Evolutionary conservation across 2,888 invertebrate genomes (phyloP).

Genomic region (Drosophila eohydei): DNA sequence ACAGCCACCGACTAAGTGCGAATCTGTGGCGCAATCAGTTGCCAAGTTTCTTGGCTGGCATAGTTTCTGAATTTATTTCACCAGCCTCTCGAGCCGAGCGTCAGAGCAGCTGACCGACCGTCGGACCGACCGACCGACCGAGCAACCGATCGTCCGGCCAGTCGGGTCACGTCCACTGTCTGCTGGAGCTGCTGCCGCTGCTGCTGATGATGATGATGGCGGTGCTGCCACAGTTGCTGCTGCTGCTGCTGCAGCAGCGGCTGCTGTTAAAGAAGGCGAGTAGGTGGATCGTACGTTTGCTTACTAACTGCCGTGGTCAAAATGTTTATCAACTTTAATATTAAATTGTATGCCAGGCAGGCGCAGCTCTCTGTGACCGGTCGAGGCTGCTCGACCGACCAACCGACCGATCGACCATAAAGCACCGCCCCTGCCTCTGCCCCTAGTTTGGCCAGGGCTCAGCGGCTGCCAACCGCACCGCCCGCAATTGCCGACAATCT

Average conservation of each 20-base stretch:
- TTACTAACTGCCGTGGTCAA: conserved; percentile 84
- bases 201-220: conserved; percentile 69
- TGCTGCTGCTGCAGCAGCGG: conserved; percentile 69
- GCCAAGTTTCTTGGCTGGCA: conserved; percentile 65
- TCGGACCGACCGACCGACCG: not conserved
- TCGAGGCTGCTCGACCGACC: conserved; percentile 34
- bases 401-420: conserved; percentile 55
- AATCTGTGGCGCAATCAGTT: conserved; percentile 82
- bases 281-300: conserved; percentile 85
- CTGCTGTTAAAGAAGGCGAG: conserved; percentile 82
- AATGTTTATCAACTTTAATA: conserved; percentile 84
- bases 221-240: conserved; percentile 58
- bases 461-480: conserved; percentile 64
- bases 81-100: conserved; percentile 46
- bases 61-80: conserved; percentile 79
- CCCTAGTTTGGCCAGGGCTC: conserved; percentile 6
- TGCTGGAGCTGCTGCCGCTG: conserved; percentile 28
- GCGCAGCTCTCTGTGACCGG: conserved; percentile 50
- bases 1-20: conserved; percentile 78
- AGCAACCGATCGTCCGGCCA: conserved; percentile 21
- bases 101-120: conserved; percentile 27
- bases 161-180: conserved; percentile 72
- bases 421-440: conserved; percentile 40
- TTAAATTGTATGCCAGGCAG: conserved; percentile 80
- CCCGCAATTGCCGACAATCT: conserved; percentile 70